phyloP scores from a whole-genome alignment of 2,888 invertebrate species.

The Lycia hirtaria region DNA sequence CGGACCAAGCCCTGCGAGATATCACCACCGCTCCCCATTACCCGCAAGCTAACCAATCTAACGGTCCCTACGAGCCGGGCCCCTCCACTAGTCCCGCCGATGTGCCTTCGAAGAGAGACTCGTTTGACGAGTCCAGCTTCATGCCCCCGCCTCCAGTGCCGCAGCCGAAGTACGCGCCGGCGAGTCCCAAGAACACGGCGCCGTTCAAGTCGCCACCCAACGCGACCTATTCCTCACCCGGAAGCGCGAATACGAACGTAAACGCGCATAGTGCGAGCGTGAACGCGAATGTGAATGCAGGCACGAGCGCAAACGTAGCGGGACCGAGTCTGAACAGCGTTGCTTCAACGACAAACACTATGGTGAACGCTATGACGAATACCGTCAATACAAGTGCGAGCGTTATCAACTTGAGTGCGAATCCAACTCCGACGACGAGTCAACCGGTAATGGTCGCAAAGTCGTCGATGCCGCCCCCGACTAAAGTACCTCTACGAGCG shows the following conservation, averaged over 20 bases:
- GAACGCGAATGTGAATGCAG: background rate
- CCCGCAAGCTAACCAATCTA: conserved; percentile 51
- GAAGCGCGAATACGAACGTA: conserved; percentile 29
- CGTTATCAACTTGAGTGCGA: background rate
- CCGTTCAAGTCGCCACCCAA: conserved; percentile 41
- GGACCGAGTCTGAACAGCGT: background rate
- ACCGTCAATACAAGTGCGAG: background rate
- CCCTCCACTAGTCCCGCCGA: conserved; percentile 37
- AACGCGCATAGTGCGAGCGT: background rate
- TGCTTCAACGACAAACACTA: background rate
- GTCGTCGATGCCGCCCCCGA: conserved; percentile 71
- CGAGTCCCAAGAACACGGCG: conserved; percentile 34
- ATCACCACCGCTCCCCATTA: conserved; percentile 65
- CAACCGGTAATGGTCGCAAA: conserved; percentile 16
- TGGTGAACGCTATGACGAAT: background rate
- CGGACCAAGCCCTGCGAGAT: conserved; percentile 61
- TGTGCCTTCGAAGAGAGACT: conserved; percentile 49
- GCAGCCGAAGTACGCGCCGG: conserved; percentile 53
- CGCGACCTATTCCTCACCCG: conserved; percentile 25
- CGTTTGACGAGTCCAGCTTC: conserved; percentile 57
- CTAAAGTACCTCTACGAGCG: conserved; percentile 65
- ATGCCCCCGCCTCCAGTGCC: conserved; percentile 74
- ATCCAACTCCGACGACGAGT: conserved; percentile 1
- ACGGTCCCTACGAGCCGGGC: conserved; percentile 55
- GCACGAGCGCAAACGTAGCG: background rate